Evolutionary conservation across 53 echinoderm and acorn worm species (phyloP), one percentile per base, ranked within the genome.

Genomic region (Actinopyga echinites): DNA sequence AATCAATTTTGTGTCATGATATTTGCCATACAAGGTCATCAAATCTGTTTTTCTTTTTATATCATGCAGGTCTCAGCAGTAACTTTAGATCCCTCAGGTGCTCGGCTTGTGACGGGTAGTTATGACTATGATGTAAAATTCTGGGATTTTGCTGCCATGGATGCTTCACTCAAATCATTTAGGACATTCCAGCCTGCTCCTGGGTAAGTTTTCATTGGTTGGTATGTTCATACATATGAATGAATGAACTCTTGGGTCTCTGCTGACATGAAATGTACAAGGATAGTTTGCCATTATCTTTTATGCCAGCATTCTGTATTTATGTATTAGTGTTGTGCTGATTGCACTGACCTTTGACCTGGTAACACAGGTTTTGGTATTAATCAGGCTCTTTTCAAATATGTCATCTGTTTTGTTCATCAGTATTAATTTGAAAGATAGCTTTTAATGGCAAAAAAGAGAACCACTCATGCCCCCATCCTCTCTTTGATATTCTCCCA

Each of bases 81-180:
- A 28, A 90, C 94, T 64, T 56, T 97, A 22, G 97, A 94, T 65
- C 97, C 97, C 6, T 91, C 97, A 10, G 97, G 97, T 22, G 91
- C 97, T 36, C 57, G 97, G 33, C 84, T 97, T 32, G 97, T 90
- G 31, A 94, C 94, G 0, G 97, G 97, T 25, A 86, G 94, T 28
- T 88, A 77, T 66, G 97, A 97, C 84, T 97, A 89, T 78, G 94
- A 97, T 53, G 88, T 97, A 42, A 92, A 94, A 57, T 90, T 97
- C 83, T 97, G 97, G 97, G 97, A 94, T 63, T 96, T 96, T 90
- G 97, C 94, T 35, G 97, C 94, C 28, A 97, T 97, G 97, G 97
- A 97, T 74, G 83, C 92, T 6, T 90, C 97, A 2, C 64, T 97
- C 15, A 90, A 92, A 23, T 97, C 97, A 31, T 97, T 97, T 78